A percentile compares a stretch with the other conserved stretches of the same genome.
Evolutionary conservation across 2,797 vertebrate species (phyloP).

Genomic region (Takifugu ocellatus): DNA sequence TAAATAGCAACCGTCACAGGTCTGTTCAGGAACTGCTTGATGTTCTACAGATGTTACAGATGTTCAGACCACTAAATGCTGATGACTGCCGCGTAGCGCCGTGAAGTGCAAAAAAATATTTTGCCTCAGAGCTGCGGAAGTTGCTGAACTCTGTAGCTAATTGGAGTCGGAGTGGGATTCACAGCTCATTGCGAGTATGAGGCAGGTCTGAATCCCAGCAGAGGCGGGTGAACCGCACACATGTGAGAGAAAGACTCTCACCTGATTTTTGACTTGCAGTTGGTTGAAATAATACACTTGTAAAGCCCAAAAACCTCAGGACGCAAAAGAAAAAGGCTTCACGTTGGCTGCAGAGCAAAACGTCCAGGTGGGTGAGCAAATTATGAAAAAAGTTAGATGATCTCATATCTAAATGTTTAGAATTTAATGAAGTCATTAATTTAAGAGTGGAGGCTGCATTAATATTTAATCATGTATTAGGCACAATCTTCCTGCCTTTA

Average conservation of each 20-base stretch:
- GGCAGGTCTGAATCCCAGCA: conserved; percentile 57
- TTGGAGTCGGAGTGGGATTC: conserved; percentile 56
- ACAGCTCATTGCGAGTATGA: conserved; percentile 61
- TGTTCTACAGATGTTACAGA: conserved; percentile 9
- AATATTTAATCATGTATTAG: conserved; percentile 63
- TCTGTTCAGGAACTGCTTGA: conserved; percentile 7
- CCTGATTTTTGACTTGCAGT: conserved; percentile 49
- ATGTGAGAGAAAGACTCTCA: conserved; percentile 57
- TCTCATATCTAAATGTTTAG: conserved; percentile 41
- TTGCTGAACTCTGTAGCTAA: conserved; percentile 51
- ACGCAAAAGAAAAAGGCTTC: not conserved
- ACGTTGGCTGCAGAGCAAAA: conserved; percentile 1
- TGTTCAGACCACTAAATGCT: conserved; percentile 14
- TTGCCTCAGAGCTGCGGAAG: conserved; percentile 38
- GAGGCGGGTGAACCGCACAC: conserved; percentile 45
- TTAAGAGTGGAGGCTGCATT: conserved; percentile 53
- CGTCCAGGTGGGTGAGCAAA: conserved; percentile 14
- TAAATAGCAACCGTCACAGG: not conserved
- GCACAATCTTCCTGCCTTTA: conserved; percentile 52
- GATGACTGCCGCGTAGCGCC: conserved; percentile 17
- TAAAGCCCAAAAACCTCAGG: too few species aligned
- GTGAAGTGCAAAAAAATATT: conserved; percentile 41
- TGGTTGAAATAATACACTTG: too few species aligned
- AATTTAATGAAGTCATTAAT: conserved; percentile 63
- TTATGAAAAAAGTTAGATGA: conserved; percentile 27